phyloP scores from a whole-genome alignment of 2,113 vertebrate species.

The Xenopus borealis region DNA sequence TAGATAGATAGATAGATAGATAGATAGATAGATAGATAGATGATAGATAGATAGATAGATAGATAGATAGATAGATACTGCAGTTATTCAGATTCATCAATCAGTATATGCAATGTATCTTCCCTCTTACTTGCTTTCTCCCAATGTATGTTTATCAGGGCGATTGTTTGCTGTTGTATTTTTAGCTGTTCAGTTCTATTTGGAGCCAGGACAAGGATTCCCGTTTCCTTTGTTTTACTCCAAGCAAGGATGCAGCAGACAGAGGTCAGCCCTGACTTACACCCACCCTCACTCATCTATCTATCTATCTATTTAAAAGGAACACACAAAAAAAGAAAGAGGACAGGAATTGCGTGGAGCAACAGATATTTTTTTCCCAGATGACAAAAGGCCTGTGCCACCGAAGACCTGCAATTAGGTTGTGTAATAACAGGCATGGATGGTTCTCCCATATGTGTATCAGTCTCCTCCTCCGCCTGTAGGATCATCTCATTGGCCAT shows the following conservation, averaged over 20 bases:
- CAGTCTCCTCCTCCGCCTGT: neutral
- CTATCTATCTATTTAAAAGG: slow-evolving; percentile 24
- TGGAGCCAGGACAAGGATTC: slow-evolving; percentile 63
- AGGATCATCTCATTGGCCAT: slow-evolving; percentile 21
- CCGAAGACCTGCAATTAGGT: neutral
- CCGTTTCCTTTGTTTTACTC: slow-evolving; percentile 65
- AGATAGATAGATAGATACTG: too few relatives aligned
- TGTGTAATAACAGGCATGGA: neutral
- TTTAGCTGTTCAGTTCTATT: slow-evolving; percentile 60
- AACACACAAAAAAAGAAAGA: slow-evolving; percentile 24
- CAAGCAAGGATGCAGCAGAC: slow-evolving; percentile 57
- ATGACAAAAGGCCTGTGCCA: neutral
- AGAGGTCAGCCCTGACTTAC: slow-evolving; percentile 62
- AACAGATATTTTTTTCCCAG: neutral
- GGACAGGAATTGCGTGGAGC: slow-evolving; percentile 1
- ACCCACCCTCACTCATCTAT: slow-evolving; percentile 42
- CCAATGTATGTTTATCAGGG: slow-evolving; percentile 18
- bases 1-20: too few relatives aligned
- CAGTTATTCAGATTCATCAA: too few relatives aligned
- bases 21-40: too few relatives aligned
- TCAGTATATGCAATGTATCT: neutral
- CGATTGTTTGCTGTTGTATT: slow-evolving; percentile 51
- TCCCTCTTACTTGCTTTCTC: neutral
- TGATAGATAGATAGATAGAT: too few relatives aligned
- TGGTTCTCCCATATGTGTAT: neutral